These are phyloP conservation scores for Salarias fasciatus DNA, from an alignment of 2,797 vertebrate genomes.

Conservation along the genomic window DNA sequence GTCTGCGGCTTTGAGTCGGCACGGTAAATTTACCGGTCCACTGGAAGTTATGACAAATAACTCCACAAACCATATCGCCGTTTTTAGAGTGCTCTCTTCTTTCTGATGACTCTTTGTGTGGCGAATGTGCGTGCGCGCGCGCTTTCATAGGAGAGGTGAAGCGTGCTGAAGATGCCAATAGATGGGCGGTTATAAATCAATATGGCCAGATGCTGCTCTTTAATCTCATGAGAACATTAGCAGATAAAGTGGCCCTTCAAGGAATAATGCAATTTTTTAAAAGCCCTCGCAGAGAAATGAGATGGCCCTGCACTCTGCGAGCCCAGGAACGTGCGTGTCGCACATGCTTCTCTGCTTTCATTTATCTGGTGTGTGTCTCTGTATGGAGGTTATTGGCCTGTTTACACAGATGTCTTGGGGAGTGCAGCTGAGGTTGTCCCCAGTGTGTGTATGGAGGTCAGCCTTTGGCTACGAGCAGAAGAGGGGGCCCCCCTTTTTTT, in stretches of 20 bases:
- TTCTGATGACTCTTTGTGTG: too few species aligned
- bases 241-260: constrained; percentile 58
- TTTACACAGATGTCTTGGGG: constrained; percentile 11
- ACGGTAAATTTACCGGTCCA: too few species aligned
- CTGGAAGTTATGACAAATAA: constrained; percentile 25
- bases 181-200: constrained; percentile 63
- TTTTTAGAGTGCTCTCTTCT: too few species aligned
- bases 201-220: constrained; percentile 60
- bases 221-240: constrained; percentile 64
- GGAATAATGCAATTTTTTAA: constrained; percentile 67
- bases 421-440: constrained; percentile 10
- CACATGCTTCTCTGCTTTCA: background rate
- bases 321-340: constrained; percentile 5
- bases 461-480: constrained; percentile 3
- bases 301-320: constrained; percentile 12
- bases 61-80: constrained; percentile 8
- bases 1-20: too few species aligned
- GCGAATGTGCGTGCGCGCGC: background rate
- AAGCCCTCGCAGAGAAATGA: constrained; percentile 62
- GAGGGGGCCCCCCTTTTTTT: background rate
- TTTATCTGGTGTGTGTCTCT: background rate
- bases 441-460: constrained; percentile 20
- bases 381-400: background rate
- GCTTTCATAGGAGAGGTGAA: constrained; percentile 13
- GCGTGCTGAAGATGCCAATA: constrained; percentile 47